Evolutionary conservation across 2,888 invertebrate genomes (phyloP).

Genomic region (Eupithecia inturbata): DNA sequence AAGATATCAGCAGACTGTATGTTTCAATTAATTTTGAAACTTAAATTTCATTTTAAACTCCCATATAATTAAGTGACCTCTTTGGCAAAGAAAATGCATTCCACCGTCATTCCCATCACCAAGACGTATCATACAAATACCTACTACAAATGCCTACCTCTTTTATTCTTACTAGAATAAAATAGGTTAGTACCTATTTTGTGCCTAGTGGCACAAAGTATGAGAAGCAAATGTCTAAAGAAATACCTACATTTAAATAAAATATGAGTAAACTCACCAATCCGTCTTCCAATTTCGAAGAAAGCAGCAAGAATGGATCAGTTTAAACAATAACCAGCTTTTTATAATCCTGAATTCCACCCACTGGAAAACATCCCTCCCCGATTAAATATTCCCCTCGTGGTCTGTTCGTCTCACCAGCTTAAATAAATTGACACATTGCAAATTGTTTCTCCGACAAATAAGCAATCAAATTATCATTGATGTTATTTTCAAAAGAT

Average conservation of each 20-base stretch:
- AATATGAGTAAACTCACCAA: slow-evolving; percentile 18
- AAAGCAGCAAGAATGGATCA: slow-evolving; percentile 54
- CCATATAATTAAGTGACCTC: neutral
- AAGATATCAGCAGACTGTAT: too few species aligned
- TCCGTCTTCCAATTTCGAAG: slow-evolving; percentile 41
- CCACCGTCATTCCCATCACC: too few species aligned
- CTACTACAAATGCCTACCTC: too few species aligned
- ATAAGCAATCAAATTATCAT: slow-evolving; percentile 49
- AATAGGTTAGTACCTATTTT: too few species aligned
- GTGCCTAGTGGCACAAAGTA: too few species aligned
- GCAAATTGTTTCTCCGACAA: slow-evolving; percentile 65
- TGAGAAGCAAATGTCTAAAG: neutral
- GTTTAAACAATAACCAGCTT: slow-evolving; percentile 50
- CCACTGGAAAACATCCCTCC: slow-evolving; percentile 63
- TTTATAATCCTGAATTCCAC: slow-evolving; percentile 62
- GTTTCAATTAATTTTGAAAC: neutral
- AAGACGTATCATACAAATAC: too few species aligned
- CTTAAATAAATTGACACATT: slow-evolving; percentile 76
- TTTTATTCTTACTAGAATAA: neutral
- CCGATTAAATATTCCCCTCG: slow-evolving; percentile 81
- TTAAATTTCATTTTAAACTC: neutral
- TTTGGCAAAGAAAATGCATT: neutral
- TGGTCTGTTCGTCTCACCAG: slow-evolving; percentile 54
- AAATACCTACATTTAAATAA: neutral
- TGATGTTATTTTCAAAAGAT: slow-evolving; percentile 49